Conservation (phyloP, 2,888 invertebrate species). For the Drosophila bunnanda region DNA sequence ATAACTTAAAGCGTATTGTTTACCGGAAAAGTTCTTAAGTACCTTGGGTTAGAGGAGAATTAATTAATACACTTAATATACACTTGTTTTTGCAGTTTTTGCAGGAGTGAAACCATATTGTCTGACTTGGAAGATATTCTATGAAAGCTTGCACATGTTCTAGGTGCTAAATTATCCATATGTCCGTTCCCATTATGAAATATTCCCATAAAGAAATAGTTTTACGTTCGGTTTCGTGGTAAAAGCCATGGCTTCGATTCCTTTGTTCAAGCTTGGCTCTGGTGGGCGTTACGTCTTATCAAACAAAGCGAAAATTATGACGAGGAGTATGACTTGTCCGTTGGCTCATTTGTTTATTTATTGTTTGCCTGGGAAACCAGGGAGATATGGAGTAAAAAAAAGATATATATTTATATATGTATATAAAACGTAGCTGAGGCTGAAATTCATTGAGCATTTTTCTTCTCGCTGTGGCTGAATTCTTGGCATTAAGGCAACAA, state of each 20-base stretch:
- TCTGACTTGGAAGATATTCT: background rate
- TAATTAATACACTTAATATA: no score
- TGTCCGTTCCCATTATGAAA: background rate
- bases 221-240: conserved; percentile 13
- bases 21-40: background rate
- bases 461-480: conserved; percentile 40
- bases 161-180: background rate
- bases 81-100: background rate
- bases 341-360: conserved; percentile 10
- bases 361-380: conserved; percentile 23
- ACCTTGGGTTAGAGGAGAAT: background rate
- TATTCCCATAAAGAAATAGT: conserved; percentile 9
- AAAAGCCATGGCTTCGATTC: conserved; percentile 3
- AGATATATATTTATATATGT: background rate
- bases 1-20: background rate
- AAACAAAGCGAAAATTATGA: conserved; percentile 6
- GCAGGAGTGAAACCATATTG: background rate
- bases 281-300: conserved; percentile 32
- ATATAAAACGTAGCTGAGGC: background rate
- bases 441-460: conserved; percentile 46
- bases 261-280: conserved; percentile 17
- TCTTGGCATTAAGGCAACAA: conserved; percentile 39
- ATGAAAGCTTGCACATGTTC: background rate
- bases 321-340: background rate
- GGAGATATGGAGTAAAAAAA: background rate